Percentiles rank a stretch among this genome's conserved stretches.
Evolutionary conservation across 2,797 vertebrate species (phyloP).

Genomic region (Danio choprae): DNA sequence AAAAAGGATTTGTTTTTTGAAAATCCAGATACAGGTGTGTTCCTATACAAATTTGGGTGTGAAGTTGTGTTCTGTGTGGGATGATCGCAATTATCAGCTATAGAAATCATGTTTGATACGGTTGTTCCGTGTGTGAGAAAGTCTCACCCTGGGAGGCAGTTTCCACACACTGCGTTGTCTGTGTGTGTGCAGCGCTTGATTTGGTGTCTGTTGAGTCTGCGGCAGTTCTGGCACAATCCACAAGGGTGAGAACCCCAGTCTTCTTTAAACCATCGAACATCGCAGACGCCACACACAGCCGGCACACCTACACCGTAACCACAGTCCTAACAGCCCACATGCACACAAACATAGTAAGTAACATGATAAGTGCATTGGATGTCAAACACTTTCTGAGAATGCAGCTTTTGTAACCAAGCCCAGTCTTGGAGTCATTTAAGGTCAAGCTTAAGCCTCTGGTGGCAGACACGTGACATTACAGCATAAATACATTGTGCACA

Average conservation of each 20-base stretch:
- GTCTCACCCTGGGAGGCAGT: conserved; percentile 80
- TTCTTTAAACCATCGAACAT: conserved; percentile 78
- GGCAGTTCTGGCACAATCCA: conserved; percentile 78
- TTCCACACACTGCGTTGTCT: conserved; percentile 75
- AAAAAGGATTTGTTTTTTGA: background rate
- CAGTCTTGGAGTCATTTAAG: conserved; percentile 18
- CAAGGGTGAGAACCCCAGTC: conserved; percentile 78
- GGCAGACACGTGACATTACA: conserved; percentile 28
- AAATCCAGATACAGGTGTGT: background rate
- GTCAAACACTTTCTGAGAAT: conserved; percentile 11
- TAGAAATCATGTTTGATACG: background rate
- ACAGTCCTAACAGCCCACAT: conserved; percentile 73
- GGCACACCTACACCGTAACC: conserved; percentile 74
- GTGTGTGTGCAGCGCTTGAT: conserved; percentile 75
- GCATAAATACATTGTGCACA: background rate
- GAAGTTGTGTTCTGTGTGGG: background rate
- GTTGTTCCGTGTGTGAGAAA: conserved; percentile 2
- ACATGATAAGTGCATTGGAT: conserved; percentile 5
- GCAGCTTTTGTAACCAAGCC: background rate
- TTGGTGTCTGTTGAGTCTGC: conserved; percentile 78
- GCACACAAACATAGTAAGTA: conserved; percentile 35
- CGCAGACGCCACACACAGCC: conserved; percentile 73
- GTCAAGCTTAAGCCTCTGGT: conserved; percentile 28
- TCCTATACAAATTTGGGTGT: background rate
- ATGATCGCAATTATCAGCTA: background rate